These are phyloP conservation scores for Melitaea athalia DNA, from an alignment of 2,888 invertebrate genomes.

Conservation along the genomic window DNA sequence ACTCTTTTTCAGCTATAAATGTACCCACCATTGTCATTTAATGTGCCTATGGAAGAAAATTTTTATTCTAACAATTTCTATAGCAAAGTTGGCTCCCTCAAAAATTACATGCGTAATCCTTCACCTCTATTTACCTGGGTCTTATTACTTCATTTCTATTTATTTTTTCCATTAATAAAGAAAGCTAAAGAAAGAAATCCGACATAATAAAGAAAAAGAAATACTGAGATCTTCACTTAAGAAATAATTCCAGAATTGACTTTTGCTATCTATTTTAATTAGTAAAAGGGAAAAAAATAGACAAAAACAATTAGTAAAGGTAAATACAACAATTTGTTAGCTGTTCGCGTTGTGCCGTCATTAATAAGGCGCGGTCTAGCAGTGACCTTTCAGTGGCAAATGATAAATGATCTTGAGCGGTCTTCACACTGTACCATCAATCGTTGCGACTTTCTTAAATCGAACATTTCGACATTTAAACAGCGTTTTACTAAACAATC, in stretches of 20 bases:
- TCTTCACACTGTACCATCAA: constrained; percentile 14
- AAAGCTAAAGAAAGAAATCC: background rate
- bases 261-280: background rate
- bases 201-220: background rate
- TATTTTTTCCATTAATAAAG: no score
- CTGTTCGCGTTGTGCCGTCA: constrained; percentile 21
- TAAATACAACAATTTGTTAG: constrained; percentile 31
- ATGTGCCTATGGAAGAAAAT: no score
- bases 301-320: constrained; percentile 28
- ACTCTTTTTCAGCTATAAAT: no score
- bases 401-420: constrained; percentile 32
- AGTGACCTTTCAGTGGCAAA: constrained; percentile 32
- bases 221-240: background rate
- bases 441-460: background rate
- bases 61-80: no score
- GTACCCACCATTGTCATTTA: no score
- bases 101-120: no score
- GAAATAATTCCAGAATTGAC: constrained; percentile 2
- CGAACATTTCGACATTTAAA: no score
- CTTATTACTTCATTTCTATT: background rate
- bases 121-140: background rate
- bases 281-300: constrained; percentile 6
- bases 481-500: no score
- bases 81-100: no score
- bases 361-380: constrained; percentile 33